Percentiles rank a stretch among this genome's conserved stretches.
Evolutionary conservation across 2,888 invertebrate genomes (phyloP).

Genomic region (Drosophila atroscutellata): DNA sequence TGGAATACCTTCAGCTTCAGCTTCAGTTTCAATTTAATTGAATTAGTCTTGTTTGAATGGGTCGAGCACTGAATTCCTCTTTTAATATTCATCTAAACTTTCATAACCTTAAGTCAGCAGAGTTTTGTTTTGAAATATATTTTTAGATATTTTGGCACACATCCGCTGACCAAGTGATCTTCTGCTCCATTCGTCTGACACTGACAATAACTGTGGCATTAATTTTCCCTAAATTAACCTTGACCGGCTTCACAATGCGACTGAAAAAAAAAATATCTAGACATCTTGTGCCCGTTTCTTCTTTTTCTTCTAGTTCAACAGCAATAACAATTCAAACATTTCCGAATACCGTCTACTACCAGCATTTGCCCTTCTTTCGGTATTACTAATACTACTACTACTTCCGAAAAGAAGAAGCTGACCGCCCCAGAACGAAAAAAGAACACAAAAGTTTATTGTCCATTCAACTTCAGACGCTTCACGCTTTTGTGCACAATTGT

Average conservation of each 20-base stretch:
- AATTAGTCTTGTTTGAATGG: constrained; percentile 57
- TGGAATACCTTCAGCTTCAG: constrained; percentile 37
- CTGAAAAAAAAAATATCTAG: constrained; percentile 42
- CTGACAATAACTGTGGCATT: constrained; percentile 56
- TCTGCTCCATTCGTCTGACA: constrained; percentile 64
- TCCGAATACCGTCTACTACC: constrained; percentile 47
- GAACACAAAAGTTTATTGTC: constrained; percentile 68
- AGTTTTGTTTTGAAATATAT: constrained; percentile 34
- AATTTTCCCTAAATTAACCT: constrained; percentile 78
- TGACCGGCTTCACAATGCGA: constrained; percentile 79
- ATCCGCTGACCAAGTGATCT: constrained; percentile 70
- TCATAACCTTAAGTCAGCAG: constrained; percentile 41
- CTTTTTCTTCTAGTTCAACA: constrained; percentile 41
- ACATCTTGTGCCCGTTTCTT: constrained; percentile 62
- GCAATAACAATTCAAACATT: constrained; percentile 28
- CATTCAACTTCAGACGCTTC: constrained; percentile 63
- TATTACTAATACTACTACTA: constrained; percentile 21
- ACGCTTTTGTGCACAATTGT: constrained; percentile 80
- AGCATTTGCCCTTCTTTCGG: constrained; percentile 30
- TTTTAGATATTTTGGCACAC: constrained; percentile 66
- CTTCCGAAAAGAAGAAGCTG: constrained; percentile 74
- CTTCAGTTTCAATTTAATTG: constrained; percentile 55
- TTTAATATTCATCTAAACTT: constrained; percentile 37
- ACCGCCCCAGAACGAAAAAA: constrained; percentile 52
- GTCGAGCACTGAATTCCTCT: constrained; percentile 31